Evolutionary conservation across 1,140 invertebrate genomes (phyloP), one percentile per base, ranked within the genome.

Genomic region (Eumeta japonica): DNA sequence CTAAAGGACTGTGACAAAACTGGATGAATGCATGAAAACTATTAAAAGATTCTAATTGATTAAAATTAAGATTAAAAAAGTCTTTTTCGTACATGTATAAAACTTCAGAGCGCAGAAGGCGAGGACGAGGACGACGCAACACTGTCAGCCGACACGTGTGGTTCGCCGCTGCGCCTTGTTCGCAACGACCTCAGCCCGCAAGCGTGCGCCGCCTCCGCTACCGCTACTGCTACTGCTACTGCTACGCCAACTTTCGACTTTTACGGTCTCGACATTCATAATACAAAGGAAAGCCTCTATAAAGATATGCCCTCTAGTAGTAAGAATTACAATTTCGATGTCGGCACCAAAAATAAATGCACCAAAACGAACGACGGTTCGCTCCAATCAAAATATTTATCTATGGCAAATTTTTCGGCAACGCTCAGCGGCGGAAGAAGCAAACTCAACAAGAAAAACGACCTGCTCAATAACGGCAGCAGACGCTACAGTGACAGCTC

Each of bases 51-150:
- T n/a, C n/a, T n/a, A n/a, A n/a, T n/a, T n/a, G n/a, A n/a, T n/a
- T n/a, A n/a, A n/a, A n/a, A n/a, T n/a, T n/a, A n/a, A n/a, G n/a
- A n/a, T n/a, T n/a, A n/a, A n/a, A n/a, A n/a, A n/a, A n/a, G n/a
- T n/a, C n/a, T n/a, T n/a, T n/a, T n/a, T n/a, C n/a, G n/a, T n/a
- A n/a, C n/a, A n/a, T n/a, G n/a, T n/a, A n/a, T n/a, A n/a, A n/a
- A n/a, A n/a, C n/a, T 50, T 31, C 45, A 76, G 73, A 72, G 64
- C 33, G 63, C 55, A 12, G 72, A 75, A 48, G 75, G 71, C 16
- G 73, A 77, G 41, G 79, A 80, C 2, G 78, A 81, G 37, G 78
- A 81, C 37, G 76, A 78, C 48, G 72, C 77, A 19, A 80, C 79
- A 0, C 41, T 80, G 10, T 80, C 78, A 20, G 64, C 62, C 9